Evolutionary conservation across 2,797 vertebrate species (phyloP).

Genomic region (Anguilla obscura): DNA sequence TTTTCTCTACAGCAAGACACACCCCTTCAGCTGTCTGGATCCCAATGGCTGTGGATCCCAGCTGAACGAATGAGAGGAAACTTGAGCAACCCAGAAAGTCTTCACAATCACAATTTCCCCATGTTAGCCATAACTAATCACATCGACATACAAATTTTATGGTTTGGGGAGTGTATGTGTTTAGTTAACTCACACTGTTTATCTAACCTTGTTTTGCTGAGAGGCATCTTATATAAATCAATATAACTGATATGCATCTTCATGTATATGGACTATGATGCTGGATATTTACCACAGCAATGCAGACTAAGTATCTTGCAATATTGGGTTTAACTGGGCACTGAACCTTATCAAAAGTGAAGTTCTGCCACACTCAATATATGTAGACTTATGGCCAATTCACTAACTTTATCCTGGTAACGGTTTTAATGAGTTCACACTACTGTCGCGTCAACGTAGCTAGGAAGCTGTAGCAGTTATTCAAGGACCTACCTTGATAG

Average conservation of each 20-base stretch:
- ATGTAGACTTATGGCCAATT: neutral
- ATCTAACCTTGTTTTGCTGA: neutral
- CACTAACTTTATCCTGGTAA: neutral
- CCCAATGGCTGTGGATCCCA: conserved; percentile 97
- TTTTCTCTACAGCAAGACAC: conserved; percentile 96
- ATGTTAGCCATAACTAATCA: neutral
- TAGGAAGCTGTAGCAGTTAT: neutral
- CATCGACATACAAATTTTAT: neutral
- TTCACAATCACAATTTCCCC: neutral
- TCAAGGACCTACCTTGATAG: conserved; percentile 86
- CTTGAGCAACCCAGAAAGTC: neutral
- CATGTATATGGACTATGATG: neutral
- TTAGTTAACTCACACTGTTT: neutral
- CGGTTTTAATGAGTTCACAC: neutral
- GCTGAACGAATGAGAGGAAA: conserved; percentile 65
- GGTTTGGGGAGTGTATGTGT: neutral
- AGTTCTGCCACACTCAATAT: neutral
- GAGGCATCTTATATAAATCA: neutral
- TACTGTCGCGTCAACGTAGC: neutral
- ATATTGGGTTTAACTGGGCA: neutral
- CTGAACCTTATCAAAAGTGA: neutral
- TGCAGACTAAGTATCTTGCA: neutral
- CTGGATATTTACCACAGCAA: neutral
- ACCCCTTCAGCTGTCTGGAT: conserved; percentile 97
- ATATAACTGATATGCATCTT: neutral